phyloP scores from a whole-genome alignment of 1,140 invertebrate species.

The Papilio polyxenes region DNA sequence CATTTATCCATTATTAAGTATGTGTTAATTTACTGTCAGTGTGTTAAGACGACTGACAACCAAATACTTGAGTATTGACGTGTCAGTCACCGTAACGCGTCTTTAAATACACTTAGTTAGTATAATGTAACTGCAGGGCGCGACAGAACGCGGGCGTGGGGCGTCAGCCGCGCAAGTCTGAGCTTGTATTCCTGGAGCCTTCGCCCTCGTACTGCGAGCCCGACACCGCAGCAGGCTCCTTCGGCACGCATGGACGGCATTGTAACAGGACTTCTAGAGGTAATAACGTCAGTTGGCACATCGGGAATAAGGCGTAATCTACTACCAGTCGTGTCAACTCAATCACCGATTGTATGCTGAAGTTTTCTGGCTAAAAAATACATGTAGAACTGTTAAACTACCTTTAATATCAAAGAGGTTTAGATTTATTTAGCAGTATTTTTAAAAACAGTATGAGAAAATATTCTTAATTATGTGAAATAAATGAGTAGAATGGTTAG shows the following conservation, averaged over 20 bases:
- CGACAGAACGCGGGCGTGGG: conserved; percentile 58
- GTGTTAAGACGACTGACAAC: no score
- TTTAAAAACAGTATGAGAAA: no score
- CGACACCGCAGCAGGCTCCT: conserved; percentile 86
- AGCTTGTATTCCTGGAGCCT: conserved; percentile 93
- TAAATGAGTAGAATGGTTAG: no score
- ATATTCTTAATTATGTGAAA: no score
- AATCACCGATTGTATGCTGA: no score
- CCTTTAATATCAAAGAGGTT: no score
- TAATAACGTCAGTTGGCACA: conserved; percentile 71
- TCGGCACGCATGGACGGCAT: conserved; percentile 91
- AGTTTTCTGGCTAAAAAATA: no score
- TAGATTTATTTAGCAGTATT: no score
- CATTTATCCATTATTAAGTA: no score
- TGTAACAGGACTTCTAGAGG: conserved; percentile 92
- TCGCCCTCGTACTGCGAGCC: conserved; percentile 97
- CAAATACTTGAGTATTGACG: no score
- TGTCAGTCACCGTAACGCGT: no score
- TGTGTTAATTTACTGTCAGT: background rate
- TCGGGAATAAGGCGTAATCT: background rate
- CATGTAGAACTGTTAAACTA: no score
- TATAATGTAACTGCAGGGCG: conserved; percentile 41
- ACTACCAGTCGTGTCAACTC: background rate
- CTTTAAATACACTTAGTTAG: conserved; percentile 37
- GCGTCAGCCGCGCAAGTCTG: conserved; percentile 85